Percentiles rank a stretch among this genome's conserved stretches.
These are phyloP conservation scores for Thamnaconus septentrionalis DNA, from an alignment of 2,113 vertebrate species.

Conservation along the genomic window DNA sequence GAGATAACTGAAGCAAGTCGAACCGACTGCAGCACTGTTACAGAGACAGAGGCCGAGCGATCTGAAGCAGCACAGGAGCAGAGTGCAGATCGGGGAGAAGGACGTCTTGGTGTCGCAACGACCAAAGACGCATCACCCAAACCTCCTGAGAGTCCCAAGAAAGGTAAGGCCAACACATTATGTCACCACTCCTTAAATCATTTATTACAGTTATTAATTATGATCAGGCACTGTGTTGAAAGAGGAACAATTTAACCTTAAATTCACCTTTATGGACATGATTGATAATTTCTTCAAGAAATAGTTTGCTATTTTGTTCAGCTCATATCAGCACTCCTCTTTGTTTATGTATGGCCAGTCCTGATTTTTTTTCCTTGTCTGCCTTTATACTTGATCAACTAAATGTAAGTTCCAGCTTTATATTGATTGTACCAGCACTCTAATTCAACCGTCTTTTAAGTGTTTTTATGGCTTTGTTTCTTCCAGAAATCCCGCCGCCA, in stretches of 20 bases:
- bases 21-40: slow-evolving; percentile 23
- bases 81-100: slow-evolving; percentile 40
- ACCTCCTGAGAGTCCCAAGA: slow-evolving; percentile 48
- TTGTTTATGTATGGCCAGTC: no score
- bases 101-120: slow-evolving; percentile 18
- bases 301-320: no score
- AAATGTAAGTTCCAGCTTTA: neutral
- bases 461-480: slow-evolving; percentile 29
- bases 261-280: neutral
- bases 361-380: no score
- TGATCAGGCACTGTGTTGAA: neutral
- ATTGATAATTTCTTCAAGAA: neutral
- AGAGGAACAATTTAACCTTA: no score
- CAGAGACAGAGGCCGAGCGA: slow-evolving; percentile 22
- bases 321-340: no score
- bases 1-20: slow-evolving; percentile 27
- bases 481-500: slow-evolving; percentile 50
- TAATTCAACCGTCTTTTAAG: slow-evolving; percentile 6
- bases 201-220: neutral
- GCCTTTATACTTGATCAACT: neutral
- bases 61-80: slow-evolving; percentile 14
- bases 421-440: neutral
- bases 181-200: neutral
- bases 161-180: slow-evolving; percentile 43
- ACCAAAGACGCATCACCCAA: slow-evolving; percentile 10